Base-by-base conservation (phyloP, 2,888 invertebrate genomes). In the Erynnis tages region DNA sequence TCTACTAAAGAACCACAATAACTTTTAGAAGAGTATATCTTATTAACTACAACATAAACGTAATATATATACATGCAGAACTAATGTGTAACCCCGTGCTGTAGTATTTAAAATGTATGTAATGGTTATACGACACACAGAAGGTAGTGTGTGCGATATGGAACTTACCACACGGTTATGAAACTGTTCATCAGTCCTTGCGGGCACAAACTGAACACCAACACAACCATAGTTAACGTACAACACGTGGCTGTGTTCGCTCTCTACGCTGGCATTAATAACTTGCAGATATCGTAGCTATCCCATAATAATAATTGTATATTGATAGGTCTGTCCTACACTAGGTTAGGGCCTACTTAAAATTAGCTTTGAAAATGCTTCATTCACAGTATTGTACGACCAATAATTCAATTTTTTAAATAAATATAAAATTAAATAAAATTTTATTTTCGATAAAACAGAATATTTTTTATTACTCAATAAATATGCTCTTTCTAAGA, bases 111-210 rank as follows among this genome's bases (percentile, higher is more conserved):
- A 56, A 54, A 43, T 56, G 52, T 54, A 53, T 10, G 32, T 43
- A 56, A 59, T 59, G 48, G 53, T 45, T 38, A 30, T 19, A 49
- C 58, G 60, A 59, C 50, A 57, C 60, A 62, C 61, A 60, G 55
- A 45, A 53, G 40, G 53, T 46, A 43, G 72, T 67, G 61, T 69
- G 71, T 76, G 77, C 71, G 70, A 23, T n/a, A 73, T 75, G 75
- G 66, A 67, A 94, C 95, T 95, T 94, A 95, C 95, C 95, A 95
- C 86, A 94, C 93, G 87, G 94, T 94, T 93, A 94, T 94, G 93
- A 94, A 94, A 92, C 93, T 94, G 94, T 94, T 94, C 93, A 94
- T 93, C 92, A 94, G 93, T 94, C 94, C 94, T 92, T 94, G 94
- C 88, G 93, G 93, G 93, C 93, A 94, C 91, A 93, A 92, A 93